Conservation (phyloP, 37 sponge, comb jelly and placozoan genomes). For the Ephydatia muelleri region DNA sequence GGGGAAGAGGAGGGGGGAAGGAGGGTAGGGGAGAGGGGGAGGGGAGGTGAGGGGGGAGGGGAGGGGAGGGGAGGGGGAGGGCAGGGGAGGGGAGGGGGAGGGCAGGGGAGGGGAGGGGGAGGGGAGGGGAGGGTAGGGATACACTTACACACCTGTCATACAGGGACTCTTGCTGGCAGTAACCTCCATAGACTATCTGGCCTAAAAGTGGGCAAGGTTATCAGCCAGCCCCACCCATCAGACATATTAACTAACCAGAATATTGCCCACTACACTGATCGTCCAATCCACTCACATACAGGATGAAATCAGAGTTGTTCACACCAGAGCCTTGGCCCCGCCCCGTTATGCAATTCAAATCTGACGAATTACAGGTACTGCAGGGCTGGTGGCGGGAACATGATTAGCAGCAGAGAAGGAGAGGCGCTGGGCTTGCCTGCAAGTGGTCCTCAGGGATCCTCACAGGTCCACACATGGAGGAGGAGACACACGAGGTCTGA, state of each 20-base stretch:
- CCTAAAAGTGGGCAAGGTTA: background rate
- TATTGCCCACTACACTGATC: background rate
- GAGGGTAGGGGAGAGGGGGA: background rate
- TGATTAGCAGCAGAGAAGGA: background rate
- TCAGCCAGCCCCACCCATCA: background rate
- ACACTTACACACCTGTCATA: slow-evolving; percentile 28
- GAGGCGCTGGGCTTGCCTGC: background rate
- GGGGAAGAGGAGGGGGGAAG: background rate
- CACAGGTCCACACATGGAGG: slow-evolving; percentile 39
- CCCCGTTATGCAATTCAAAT: background rate
- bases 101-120: background rate
- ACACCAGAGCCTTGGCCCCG: background rate
- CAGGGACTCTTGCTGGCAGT: slow-evolving; percentile 52
- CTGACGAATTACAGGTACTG: background rate
- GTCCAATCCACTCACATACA: slow-evolving; percentile 36
- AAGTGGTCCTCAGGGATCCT: slow-evolving; percentile 43
- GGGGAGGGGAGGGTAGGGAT: background rate
- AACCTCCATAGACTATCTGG: slow-evolving; percentile 9
- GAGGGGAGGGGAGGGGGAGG: too few relatives aligned
- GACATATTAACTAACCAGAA: background rate
- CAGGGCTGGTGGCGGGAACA: background rate
- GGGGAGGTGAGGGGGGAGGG: too few relatives aligned
- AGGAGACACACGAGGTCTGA: background rate
- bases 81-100: background rate
- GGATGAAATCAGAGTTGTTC: slow-evolving; percentile 25